These are phyloP conservation scores for Eucidaris tribuloides DNA, from an alignment of 35 echinoderm and acorn worm genomes.

Conservation along the genomic window DNA sequence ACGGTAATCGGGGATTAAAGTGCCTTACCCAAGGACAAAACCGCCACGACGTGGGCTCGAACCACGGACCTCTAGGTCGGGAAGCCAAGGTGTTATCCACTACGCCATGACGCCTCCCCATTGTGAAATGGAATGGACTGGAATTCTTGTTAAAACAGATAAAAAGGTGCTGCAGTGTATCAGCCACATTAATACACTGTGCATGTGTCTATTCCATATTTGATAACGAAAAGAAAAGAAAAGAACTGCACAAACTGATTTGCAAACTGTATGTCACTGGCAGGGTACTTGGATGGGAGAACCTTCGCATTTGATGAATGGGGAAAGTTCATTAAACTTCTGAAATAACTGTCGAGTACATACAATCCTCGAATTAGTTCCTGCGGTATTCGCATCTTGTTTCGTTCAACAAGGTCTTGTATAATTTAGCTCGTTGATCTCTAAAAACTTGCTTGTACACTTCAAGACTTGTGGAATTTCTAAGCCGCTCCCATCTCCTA, in stretches of 20 bases:
- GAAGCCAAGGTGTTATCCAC: too few relatives aligned
- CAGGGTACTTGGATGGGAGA: not conserved
- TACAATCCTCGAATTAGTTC: not conserved
- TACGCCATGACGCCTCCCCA: too few relatives aligned
- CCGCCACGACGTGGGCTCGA: too few relatives aligned
- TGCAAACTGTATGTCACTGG: not conserved
- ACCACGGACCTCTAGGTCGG: too few relatives aligned
- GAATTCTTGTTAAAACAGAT: too few relatives aligned
- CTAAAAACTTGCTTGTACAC: slow-evolving; percentile 19
- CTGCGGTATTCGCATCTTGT: not conserved
- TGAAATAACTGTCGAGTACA: not conserved
- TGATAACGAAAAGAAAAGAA: too few relatives aligned
- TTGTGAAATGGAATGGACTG: too few relatives aligned
- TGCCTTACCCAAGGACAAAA: too few relatives aligned
- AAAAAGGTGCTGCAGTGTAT: too few relatives aligned
- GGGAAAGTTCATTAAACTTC: not conserved
- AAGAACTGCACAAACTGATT: not conserved
- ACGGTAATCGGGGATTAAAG: too few relatives aligned
- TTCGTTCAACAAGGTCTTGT: not conserved
- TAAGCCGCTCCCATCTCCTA: not conserved
- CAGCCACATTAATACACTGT: too few relatives aligned
- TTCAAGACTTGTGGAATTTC: slow-evolving; percentile 1
- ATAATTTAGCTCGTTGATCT: not conserved
- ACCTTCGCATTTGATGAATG: not conserved
- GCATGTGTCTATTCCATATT: too few relatives aligned